phyloP scores from a whole-genome alignment of 1,140 invertebrate genomes.

The Muscidifurax raptorellus region DNA sequence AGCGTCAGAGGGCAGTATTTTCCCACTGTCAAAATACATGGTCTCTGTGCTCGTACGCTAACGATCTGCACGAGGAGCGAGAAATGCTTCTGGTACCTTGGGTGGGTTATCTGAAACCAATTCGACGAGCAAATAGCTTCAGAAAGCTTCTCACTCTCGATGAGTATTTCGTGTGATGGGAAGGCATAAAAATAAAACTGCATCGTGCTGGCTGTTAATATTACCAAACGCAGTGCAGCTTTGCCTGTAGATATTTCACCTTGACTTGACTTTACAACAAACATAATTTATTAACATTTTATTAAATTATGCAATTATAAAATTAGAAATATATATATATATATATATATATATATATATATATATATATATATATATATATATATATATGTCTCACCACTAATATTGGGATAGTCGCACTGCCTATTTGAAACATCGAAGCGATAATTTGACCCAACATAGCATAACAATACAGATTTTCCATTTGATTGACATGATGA shows the following conservation, averaged over 20 bases:
- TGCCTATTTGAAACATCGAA: conserved; percentile 57
- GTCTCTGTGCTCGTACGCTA: conserved; percentile 49
- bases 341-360: no score
- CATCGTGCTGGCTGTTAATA: conserved; percentile 45
- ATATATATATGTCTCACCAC: background rate
- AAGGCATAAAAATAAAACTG: conserved; percentile 58
- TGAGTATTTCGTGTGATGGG: conserved; percentile 59
- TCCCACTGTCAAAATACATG: conserved; percentile 57
- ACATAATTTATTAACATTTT: background rate
- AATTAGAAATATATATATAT: no score
- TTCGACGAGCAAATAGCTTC: conserved; percentile 54
- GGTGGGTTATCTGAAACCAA: conserved; percentile 53
- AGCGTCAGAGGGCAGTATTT: conserved; percentile 59
- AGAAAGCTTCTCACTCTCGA: conserved; percentile 55
- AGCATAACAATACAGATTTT: conserved; percentile 57
- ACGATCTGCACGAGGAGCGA: conserved; percentile 52
- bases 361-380: no score
- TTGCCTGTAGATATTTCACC: background rate
- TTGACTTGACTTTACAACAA: no score
- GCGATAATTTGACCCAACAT: conserved; percentile 57
- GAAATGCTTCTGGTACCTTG: conserved; percentile 51
- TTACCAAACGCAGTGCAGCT: conserved; percentile 50
- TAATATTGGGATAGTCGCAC: conserved; percentile 45
- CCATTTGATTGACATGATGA: conserved; percentile 55
- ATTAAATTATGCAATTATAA: no score